These are phyloP conservation scores for Hydropsyche betteni DNA, from an alignment of 2,888 invertebrate species.

Conservation along the genomic window DNA sequence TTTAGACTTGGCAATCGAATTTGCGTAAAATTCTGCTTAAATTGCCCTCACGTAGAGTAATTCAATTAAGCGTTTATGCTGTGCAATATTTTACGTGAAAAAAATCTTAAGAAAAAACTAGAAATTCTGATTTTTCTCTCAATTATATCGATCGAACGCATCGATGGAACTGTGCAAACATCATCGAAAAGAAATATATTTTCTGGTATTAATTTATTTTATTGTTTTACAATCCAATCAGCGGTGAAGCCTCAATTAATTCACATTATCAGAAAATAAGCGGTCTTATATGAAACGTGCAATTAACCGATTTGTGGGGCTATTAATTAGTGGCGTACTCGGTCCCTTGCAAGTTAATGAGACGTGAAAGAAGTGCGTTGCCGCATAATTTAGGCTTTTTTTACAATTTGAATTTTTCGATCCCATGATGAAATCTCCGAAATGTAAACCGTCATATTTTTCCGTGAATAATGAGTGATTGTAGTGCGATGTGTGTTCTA, in stretches of 20 bases:
- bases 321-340: constrained; percentile 3
- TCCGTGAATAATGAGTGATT: too few relatives aligned
- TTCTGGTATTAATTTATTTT: background rate
- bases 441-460: too few relatives aligned
- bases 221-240: background rate
- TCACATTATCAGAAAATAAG: constrained; percentile 12
- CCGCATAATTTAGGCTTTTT: constrained; percentile 12
- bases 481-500: too few relatives aligned
- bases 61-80: background rate
- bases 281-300: constrained; percentile 12
- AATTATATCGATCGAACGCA: too few relatives aligned
- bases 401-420: background rate
- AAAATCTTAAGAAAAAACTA: too few relatives aligned
- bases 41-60: constrained; percentile 1
- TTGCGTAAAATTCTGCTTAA: constrained; percentile 6
- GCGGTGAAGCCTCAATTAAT: background rate
- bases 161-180: too few relatives aligned
- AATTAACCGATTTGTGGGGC: constrained; percentile 18
- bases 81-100: background rate
- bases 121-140: background rate
- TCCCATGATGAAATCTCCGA: too few relatives aligned
- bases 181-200: background rate
- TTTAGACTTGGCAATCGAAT: too few relatives aligned
- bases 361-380: constrained; percentile 20
- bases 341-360: constrained; percentile 5